Conservation (phyloP, 2,797 vertebrate species). For the Hoplostethus atlanticus region DNA sequence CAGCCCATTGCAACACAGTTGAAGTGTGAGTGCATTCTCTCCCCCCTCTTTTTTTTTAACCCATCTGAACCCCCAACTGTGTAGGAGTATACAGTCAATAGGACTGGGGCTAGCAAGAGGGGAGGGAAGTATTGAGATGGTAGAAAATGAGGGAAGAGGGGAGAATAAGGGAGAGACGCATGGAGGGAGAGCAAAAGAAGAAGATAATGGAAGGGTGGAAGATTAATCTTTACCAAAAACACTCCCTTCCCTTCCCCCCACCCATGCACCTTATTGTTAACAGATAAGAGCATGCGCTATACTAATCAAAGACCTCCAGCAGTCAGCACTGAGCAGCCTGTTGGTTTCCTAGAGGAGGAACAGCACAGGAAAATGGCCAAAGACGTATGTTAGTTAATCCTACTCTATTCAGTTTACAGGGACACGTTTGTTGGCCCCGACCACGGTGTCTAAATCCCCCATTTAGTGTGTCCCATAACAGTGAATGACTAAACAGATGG, state of each 20-base stretch:
- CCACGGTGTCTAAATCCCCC: slow-evolving; percentile 47
- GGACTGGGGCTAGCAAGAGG: slow-evolving; percentile 61
- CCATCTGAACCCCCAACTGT: slow-evolving; percentile 74
- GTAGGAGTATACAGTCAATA: slow-evolving; percentile 83
- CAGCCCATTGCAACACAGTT: slow-evolving; percentile 17
- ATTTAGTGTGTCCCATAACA: slow-evolving; percentile 53
- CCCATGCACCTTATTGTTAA: slow-evolving; percentile 84
- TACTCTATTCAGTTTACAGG: slow-evolving; percentile 70
- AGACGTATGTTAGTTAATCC: slow-evolving; percentile 81
- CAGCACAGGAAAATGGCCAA: slow-evolving; percentile 80
- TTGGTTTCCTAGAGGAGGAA: slow-evolving; percentile 75
- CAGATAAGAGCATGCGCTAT: slow-evolving; percentile 79
- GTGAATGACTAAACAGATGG: slow-evolving; percentile 44
- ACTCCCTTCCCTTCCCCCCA: slow-evolving; percentile 72
- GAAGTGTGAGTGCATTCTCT: slow-evolving; percentile 48
- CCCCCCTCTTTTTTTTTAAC: slow-evolving; percentile 60
- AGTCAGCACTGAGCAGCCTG: slow-evolving; percentile 76
- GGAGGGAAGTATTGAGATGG: slow-evolving; percentile 72
- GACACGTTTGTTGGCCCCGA: slow-evolving; percentile 69
- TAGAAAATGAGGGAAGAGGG: slow-evolving; percentile 66
- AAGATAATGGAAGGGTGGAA: slow-evolving; percentile 82
- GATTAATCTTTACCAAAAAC: slow-evolving; percentile 87
- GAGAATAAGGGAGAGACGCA: slow-evolving; percentile 66
- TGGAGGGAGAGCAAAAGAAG: slow-evolving; percentile 66
- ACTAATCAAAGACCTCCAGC: slow-evolving; percentile 84